phyloP scores from a whole-genome alignment of 2,797 vertebrate genomes.

The Cichlasoma orientale region DNA sequence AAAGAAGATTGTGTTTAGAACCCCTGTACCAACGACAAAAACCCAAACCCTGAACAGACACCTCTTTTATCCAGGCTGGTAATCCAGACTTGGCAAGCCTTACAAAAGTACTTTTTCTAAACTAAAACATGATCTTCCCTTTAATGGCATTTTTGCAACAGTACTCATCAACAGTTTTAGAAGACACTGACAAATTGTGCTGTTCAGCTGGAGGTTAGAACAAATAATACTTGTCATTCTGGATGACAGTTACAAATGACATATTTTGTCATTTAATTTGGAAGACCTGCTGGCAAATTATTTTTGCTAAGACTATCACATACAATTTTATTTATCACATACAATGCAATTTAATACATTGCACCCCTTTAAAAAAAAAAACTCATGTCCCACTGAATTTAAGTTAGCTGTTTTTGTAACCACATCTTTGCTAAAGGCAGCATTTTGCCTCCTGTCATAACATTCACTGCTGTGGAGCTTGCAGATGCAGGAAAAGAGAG shows the following conservation, averaged over 20 bases:
- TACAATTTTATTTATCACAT: not conserved
- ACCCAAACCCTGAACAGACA: not conserved
- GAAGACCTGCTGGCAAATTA: not conserved
- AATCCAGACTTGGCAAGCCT: not conserved
- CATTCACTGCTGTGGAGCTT: slow-evolving; percentile 10
- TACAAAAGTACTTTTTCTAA: not conserved
- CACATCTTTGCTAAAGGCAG: slow-evolving; percentile 39
- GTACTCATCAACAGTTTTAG: not conserved
- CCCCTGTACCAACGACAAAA: not conserved
- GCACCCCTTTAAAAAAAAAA: not conserved
- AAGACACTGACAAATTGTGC: not conserved
- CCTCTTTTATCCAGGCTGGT: not conserved
- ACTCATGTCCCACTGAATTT: not conserved
- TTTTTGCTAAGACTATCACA: not conserved
- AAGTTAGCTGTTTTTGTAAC: slow-evolving; percentile 9
- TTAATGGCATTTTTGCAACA: not conserved
- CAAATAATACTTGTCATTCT: not conserved
- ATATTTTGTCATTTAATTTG: not conserved
- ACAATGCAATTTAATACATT: not conserved
- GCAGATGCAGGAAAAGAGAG: slow-evolving; percentile 25
- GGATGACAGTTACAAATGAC: not conserved
- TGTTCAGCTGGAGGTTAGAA: not conserved
- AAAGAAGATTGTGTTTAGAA: not conserved
- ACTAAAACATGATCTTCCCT: not conserved
- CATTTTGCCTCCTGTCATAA: slow-evolving; percentile 53